Base-by-base conservation (phyloP, 2,797 vertebrate genomes). In the Oreochromis mossambicus region DNA sequence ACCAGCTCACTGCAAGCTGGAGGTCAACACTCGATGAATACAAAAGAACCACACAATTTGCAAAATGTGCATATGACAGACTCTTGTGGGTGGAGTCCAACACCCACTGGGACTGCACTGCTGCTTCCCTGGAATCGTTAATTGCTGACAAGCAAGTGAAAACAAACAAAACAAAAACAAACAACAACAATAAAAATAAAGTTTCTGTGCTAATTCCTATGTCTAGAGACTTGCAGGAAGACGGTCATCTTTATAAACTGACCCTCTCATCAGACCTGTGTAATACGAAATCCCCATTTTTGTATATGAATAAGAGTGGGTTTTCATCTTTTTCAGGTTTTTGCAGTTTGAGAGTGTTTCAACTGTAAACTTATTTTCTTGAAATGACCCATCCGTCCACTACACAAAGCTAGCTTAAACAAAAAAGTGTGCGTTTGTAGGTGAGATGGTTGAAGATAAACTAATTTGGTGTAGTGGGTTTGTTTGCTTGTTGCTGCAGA, bases 61-160 rank as follows among this genome's bases (percentile, higher is more conserved):
- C 46, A 19, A 50, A 50, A 50, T 43, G 5, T 17, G 46, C 46
- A 4, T 17, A 19, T 50, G 7, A 17, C 46, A 50, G 6, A 17
- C 46, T 50, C 48, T 38, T 38, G 61, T 66, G 19, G 61, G 61
- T 38, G 34, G 12, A 66, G 34, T 66, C 19, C 11, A 66, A 21
- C 61, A 66, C 19, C 1, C 19, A 38, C 19, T 5, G 61, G 61
- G 61, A 66, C 61, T 66, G 19, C 61, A 3, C 63, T 68, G 6
- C 63, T 38, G 34, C 34, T 36, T 63, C 34, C 34, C 11, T 63
- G 3, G 58, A 63, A 63, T 63, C 0, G 7, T 68, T 26, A 26
- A 66, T 41, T 66, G 61, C n/a, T 66, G 5, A 41, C 61, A 66
- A 41, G 61, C 11, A 41, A 68, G 63, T 68, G n/a, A 68, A 68